A percentile compares a stretch with the other conserved stretches of the same genome.
Evolutionary conservation across 1,140 invertebrate species (phyloP).

Genomic region (Schmidtea mediterranea): DNA sequence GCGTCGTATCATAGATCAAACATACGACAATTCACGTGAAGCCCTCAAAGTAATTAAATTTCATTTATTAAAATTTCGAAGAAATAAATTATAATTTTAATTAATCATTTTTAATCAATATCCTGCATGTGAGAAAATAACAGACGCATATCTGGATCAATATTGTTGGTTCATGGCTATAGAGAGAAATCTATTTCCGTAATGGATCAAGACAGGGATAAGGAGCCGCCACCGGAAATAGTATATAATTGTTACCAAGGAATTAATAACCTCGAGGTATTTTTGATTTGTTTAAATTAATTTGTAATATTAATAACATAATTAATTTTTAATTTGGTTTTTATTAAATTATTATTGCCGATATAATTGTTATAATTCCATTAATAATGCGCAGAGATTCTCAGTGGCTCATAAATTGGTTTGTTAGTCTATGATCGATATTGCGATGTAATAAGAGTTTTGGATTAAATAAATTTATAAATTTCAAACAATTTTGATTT

Average conservation of each 20-base stretch:
- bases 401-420: too few relatives aligned
- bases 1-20: slow-evolving; percentile 87
- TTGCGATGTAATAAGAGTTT: too few relatives aligned
- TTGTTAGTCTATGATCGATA: too few relatives aligned
- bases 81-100: slow-evolving; percentile 36
- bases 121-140: slow-evolving; percentile 78
- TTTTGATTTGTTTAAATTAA: background rate
- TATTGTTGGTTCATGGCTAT: slow-evolving; percentile 99
- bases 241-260: slow-evolving; percentile 99
- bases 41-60: slow-evolving; percentile 92
- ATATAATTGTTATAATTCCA: too few relatives aligned
- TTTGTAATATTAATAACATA: background rate
- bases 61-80: slow-evolving; percentile 89
- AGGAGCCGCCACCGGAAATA: slow-evolving; percentile 80
- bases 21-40: slow-evolving; percentile 97
- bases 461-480: too few relatives aligned
- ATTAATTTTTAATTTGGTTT: too few relatives aligned
- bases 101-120: background rate
- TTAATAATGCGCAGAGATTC: too few relatives aligned
- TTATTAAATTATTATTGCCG: too few relatives aligned
- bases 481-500: too few relatives aligned
- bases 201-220: slow-evolving; percentile 95
- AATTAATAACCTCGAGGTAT: slow-evolving; percentile 14
- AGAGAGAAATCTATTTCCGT: slow-evolving; percentile 75
- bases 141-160: slow-evolving; percentile 97